These are phyloP conservation scores for Plumapathes pennacea DNA, from an alignment of 92 coral and sea anemone genomes.

Conservation along the genomic window DNA sequence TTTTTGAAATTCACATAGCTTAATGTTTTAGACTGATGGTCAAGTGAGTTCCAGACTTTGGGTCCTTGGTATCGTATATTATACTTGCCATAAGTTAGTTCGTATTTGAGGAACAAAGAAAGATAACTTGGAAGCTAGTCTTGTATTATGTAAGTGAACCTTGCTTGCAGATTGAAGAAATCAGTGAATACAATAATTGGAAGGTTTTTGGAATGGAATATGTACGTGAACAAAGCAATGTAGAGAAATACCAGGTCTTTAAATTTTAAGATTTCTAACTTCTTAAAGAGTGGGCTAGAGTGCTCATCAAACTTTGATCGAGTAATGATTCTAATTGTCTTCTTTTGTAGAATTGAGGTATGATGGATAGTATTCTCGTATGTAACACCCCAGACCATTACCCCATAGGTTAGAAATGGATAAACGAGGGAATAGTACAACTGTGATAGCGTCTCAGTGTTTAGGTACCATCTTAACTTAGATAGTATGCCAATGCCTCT, in stretches of 20 bases:
- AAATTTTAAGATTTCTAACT: conserved; percentile 13
- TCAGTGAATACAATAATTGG: no score
- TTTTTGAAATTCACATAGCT: no score
- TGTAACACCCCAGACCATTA: conserved; percentile 23
- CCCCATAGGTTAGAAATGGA: conserved; percentile 9
- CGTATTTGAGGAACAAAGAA: no score
- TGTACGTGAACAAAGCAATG: no score
- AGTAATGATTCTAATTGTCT: conserved; percentile 14
- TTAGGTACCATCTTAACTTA: conserved; percentile 15
- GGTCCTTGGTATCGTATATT: no score
- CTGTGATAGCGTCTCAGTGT: conserved; percentile 1
- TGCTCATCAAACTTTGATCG: conserved; percentile 22
- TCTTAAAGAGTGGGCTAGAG: conserved; percentile 25
- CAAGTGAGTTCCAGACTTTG: no score
- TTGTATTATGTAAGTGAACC: no score
- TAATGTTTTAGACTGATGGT: no score
- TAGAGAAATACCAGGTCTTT: conserved; percentile 3
- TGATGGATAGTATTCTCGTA: conserved; percentile 2
- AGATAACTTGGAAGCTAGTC: no score
- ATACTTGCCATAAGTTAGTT: no score
- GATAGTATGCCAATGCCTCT: conserved; percentile 16
- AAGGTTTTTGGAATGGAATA: no score
- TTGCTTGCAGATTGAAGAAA: no score
- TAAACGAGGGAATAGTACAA: conserved; percentile 11
- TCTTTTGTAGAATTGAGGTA: conserved; percentile 7